These are phyloP conservation scores for Hemitrygon akajei DNA, from an alignment of 2,797 vertebrate genomes.

Conservation along the genomic window DNA sequence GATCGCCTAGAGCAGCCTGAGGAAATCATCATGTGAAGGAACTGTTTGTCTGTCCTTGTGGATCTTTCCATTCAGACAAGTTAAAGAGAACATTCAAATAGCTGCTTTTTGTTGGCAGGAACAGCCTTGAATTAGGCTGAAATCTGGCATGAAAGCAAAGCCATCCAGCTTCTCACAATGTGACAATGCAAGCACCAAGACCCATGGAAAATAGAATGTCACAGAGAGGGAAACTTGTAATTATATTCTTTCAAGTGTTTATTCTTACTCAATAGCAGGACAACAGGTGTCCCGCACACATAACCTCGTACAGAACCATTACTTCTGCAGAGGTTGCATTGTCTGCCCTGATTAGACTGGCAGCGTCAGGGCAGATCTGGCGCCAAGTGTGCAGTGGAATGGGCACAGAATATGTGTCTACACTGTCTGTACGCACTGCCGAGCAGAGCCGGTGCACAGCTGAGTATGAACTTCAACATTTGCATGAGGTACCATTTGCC, in stretches of 20 bases:
- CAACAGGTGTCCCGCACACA: slow-evolving; percentile 6
- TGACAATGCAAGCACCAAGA: not conserved
- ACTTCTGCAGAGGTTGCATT: not conserved
- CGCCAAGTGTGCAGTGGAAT: not conserved
- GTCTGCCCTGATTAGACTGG: not conserved
- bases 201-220: not conserved
- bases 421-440: not conserved
- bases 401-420: not conserved
- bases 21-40: not conserved
- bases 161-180: not conserved
- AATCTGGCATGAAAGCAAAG: not conserved
- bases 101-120: not conserved
- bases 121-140: not conserved
- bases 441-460: not conserved
- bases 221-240: not conserved
- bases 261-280: not conserved
- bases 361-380: not conserved
- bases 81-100: not conserved
- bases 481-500: not conserved
- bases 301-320: not conserved
- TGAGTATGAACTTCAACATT: not conserved
- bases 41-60: not conserved
- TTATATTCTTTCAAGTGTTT: not conserved
- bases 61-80: not conserved
- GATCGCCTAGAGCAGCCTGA: not conserved